Evolutionary conservation across 2,888 invertebrate species (phyloP), one percentile per base, ranked within the genome.

Genomic region (Nemoura dubitans): DNA sequence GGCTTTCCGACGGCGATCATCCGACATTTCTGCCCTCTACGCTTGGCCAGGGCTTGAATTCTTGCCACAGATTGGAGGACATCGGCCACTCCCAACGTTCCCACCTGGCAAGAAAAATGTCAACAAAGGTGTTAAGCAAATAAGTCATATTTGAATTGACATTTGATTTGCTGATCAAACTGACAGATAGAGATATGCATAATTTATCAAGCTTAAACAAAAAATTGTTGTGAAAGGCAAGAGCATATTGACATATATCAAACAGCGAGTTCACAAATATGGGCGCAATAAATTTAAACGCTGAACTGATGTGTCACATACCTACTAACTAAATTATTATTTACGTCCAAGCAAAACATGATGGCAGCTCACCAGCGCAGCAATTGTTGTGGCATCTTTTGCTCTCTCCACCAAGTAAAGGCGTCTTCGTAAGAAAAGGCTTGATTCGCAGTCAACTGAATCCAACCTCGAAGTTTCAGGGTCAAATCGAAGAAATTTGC

Each of bases 1-100:
- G 98, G 96, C 91, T 98, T 98, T 5, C 99, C 99, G 86, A 99
- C 97, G 29, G 97, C 97, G 86, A 99, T 95, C 82, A 97, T 95
- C 90, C 99, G 98, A 88, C 95, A 95, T 91, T 97, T 98, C 90
- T 98, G 98, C 0, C 96, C 95, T 86, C 96, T 95, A 0, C 93
- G 91, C 89, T 94, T 94, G 76, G 97, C 95, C 85, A 98, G 92
- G 85, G 93, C 91, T 91, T 96, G 96, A 89, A 98, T 92, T 86
- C 95, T 93, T n/a, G 93, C 93, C 14, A 98, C 95, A 10, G 96
- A 94, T 86, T 95, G 93, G 77, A 96, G 92, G 89, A 96, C 97
- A 89, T 96, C 95, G 86, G 95, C 94, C 14, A 98, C 96, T 1
- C 97, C 96, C 10, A 99, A 93, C 36, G 98, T 98, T 87, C 97